A percentile compares a stretch with the other conserved stretches of the same genome.
These are phyloP conservation scores for Tridacna crocea DNA, from an alignment of 2,888 invertebrate species.

Conservation along the genomic window DNA sequence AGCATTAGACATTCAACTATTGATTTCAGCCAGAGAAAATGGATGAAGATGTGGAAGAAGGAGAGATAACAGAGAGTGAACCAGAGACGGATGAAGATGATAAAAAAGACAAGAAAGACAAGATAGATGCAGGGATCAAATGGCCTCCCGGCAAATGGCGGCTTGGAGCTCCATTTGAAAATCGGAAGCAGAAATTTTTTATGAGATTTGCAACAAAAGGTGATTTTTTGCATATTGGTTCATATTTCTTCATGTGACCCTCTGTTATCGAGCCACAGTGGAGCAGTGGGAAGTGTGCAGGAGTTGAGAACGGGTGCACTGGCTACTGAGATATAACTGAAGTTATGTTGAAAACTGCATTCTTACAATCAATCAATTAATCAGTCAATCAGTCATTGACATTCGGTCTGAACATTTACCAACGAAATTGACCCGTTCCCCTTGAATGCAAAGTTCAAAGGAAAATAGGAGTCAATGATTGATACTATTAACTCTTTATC, in stretches of 20 bases:
- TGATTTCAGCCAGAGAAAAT: slow-evolving; percentile 40
- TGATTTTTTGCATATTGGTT: slow-evolving; percentile 20
- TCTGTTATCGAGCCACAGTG: too few species aligned
- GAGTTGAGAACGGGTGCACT: too few species aligned
- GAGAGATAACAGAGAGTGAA: slow-evolving; percentile 59
- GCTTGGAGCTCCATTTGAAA: slow-evolving; percentile 87
- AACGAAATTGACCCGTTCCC: too few species aligned
- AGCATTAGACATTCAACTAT: too few species aligned
- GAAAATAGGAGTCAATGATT: too few species aligned
- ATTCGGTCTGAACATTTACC: too few species aligned
- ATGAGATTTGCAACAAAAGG: slow-evolving; percentile 91
- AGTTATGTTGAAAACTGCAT: neutral
- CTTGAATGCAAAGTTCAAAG: too few species aligned
- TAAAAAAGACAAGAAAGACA: neutral
- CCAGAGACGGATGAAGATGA: slow-evolving; percentile 26
- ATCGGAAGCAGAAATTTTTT: slow-evolving; percentile 89
- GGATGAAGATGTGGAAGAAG: slow-evolving; percentile 58
- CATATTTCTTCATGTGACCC: neutral
- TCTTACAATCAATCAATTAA: too few species aligned
- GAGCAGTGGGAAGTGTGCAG: too few species aligned
- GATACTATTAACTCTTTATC: too few species aligned
- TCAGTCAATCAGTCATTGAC: too few species aligned
- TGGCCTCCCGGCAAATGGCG: slow-evolving; percentile 90
- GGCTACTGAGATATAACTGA: neutral
- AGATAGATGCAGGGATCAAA: slow-evolving; percentile 50